Base-by-base conservation (phyloP, 2,797 vertebrate genomes). In the Diceros bicornis region DNA sequence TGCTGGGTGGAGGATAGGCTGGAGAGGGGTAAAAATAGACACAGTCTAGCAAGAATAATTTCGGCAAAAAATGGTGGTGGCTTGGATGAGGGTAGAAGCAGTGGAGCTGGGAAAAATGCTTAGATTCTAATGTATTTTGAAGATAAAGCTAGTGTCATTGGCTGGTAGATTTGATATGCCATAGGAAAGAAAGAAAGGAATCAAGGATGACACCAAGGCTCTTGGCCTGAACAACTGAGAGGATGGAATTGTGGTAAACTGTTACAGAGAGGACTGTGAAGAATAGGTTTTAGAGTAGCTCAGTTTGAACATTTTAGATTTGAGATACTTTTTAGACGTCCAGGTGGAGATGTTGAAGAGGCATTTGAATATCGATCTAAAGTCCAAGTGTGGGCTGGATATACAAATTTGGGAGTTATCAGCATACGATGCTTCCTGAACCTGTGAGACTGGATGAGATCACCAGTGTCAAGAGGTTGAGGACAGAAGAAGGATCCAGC, bases 151-250 rank as follows among this genome's bases (percentile, higher is more conserved):
- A 72, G n/a, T 92, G 57, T 3, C 72, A 77, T 68, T 82, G 50
- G 62, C 72, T 29, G 6, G 14, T 86, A 37, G 69, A 59, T 86
- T 89, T 64, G 47, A 71, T 85, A 44, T 32, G 57, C 25, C 69
- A 25, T 78, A 72, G 75, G 55, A 74, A 89, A 90, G 41, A 89
- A 92, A 90, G 50, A 89, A 92, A 77, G 62, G 64, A 94, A 52
- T 93, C 37, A 81, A 84, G 34, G 64, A 16, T 86, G 41, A 75
- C 34, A 61, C 55, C n/a, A 85, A 23, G 29, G 47, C 18, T 78
- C 91, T 89, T 77, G 71, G 11, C 52, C 37, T 66, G 44, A 88
- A 50, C 27, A 77, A 34, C 6, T 14, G 8, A 88, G 81, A 89
- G 7, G 37, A 23, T 85, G 41, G 47, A 75, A 81, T 57, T 96